A percentile compares a stretch with the other conserved stretches of the same genome.
Conservation (phyloP, 2,113 vertebrate genomes). For the Podarcis cretensis region DNA sequence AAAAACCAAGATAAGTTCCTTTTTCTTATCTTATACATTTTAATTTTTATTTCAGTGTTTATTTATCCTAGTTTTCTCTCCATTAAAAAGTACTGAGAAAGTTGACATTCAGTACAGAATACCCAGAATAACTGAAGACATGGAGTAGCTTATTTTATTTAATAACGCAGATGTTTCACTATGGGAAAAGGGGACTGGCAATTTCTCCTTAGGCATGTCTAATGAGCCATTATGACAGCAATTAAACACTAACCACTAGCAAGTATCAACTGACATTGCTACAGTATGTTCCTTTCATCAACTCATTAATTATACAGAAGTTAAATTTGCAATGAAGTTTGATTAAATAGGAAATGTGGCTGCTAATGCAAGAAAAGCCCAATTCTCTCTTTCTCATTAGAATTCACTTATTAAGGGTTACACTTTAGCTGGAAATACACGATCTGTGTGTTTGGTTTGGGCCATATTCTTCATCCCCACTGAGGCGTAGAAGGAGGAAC, state of each 20-base stretch:
- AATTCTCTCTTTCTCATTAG: conserved; percentile 19
- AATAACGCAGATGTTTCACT: conserved; percentile 69
- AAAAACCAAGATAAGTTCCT: background rate
- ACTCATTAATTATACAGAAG: conserved; percentile 72
- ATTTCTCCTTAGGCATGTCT: conserved; percentile 65
- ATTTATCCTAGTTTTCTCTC: background rate
- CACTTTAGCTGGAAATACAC: conserved; percentile 36
- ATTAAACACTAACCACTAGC: conserved; percentile 71
- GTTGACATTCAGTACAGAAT: conserved; percentile 32
- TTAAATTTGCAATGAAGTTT: conserved; percentile 68
- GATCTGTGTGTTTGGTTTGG: background rate
- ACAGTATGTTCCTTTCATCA: conserved; percentile 55
- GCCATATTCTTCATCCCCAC: background rate
- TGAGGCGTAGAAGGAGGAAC: background rate
- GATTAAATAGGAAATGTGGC: conserved; percentile 65
- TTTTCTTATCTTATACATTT: background rate
- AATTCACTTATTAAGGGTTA: conserved; percentile 28
- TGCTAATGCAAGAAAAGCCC: conserved; percentile 57
- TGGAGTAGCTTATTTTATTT: conserved; percentile 60
- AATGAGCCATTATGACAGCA: conserved; percentile 75
- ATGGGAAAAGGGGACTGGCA: conserved; percentile 55
- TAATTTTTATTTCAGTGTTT: background rate
- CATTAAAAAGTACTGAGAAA: conserved; percentile 6
- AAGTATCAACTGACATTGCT: conserved; percentile 62
- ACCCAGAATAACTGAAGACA: conserved; percentile 54